Evolutionary conservation across 1,140 invertebrate genomes (phyloP).

Genomic region (Oncopodura yosiiana): DNA sequence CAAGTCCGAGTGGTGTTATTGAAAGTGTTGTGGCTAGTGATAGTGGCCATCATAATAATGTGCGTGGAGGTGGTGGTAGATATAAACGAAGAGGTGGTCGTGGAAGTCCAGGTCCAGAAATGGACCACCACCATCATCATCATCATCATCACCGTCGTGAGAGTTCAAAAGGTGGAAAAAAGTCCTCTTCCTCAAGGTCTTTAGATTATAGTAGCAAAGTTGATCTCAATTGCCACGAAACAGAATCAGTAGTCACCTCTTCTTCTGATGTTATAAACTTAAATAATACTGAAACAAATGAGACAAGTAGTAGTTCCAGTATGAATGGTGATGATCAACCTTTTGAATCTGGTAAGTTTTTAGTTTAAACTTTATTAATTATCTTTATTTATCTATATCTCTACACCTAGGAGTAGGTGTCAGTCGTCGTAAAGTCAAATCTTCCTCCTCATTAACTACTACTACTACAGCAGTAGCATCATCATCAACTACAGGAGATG

Average conservation of each 20-base stretch:
- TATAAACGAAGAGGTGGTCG: conserved; percentile 11
- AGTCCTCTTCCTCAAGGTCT: conserved; percentile 26
- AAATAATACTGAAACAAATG: conserved; percentile 18
- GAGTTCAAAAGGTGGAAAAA: conserved; percentile 48
- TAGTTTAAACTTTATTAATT: too few relatives aligned
- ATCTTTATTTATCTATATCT: too few relatives aligned
- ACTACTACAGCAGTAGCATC: too few relatives aligned
- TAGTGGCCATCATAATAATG: conserved; percentile 8
- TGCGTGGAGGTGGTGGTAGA: neutral
- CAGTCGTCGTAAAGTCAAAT: too few relatives aligned
- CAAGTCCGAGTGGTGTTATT: conserved; percentile 3
- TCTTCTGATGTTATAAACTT: conserved; percentile 31
- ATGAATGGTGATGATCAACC: conserved; percentile 26
- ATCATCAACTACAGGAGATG: too few relatives aligned
- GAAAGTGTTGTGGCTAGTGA: conserved; percentile 4
- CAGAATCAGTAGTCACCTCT: conserved; percentile 34
- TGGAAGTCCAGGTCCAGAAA: conserved; percentile 49
- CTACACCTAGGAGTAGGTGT: too few relatives aligned
- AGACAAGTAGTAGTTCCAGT: conserved; percentile 16
- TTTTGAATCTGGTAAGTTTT: conserved; percentile 24
- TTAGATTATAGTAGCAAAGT: conserved; percentile 34
- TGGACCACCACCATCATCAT: conserved; percentile 57
- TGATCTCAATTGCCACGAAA: conserved; percentile 36
- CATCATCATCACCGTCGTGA: conserved; percentile 36
- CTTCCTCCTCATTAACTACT: too few relatives aligned